Base-by-base conservation (phyloP, 1,140 invertebrate species). In the Galendromus occidentalis region DNA sequence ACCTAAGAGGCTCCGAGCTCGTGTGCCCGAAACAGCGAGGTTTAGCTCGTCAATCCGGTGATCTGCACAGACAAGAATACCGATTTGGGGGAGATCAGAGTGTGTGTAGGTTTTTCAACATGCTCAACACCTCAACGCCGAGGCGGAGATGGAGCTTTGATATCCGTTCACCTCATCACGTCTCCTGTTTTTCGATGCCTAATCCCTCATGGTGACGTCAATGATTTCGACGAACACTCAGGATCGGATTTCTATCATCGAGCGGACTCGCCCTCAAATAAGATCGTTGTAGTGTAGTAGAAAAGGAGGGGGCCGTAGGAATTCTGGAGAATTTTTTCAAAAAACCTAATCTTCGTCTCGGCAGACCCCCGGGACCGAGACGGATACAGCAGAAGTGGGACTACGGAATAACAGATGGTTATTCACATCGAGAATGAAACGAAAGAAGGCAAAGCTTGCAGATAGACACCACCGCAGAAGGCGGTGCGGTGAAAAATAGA, bases 121-220 rank as follows among this genome's bases (percentile, higher is more conserved):
- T 29, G 51, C 51, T 59, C 51, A 22, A 59, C 51, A 22, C 51
- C 51, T 59, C 22, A 25, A 59, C 51, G 51, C 51, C 33, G 33
- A 22, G 25, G 25, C 51, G 51, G 20, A 17, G 51, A 22, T 22
- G 22, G 51, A 59, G 51, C 51, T 59, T 33, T 29, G 51, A 17
- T 59, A 59, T 59, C 51, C 51, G 51, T 59, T 59, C 51, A 25
- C 25, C 51, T 59, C 51, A 59, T 59, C 51, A 59, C 22, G 14
- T 59, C 51, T 59, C 51, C 51, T 20, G 20, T 18, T 47, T 20
- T 59, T 59, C 45, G 45, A 47, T 25, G 51, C 51, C 51, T 59
- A 17, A 59, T 25, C 51, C 45, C 51, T 59, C 51, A 59, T 59
- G 4, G 22, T 29, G 20, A 59, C 14, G 51, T 39, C 33, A 9